Percentiles rank a stretch among this genome's conserved stretches.
These are phyloP conservation scores for Thysanoteuthis rhombus DNA, from an alignment of 2,888 invertebrate genomes.

Conservation along the genomic window DNA sequence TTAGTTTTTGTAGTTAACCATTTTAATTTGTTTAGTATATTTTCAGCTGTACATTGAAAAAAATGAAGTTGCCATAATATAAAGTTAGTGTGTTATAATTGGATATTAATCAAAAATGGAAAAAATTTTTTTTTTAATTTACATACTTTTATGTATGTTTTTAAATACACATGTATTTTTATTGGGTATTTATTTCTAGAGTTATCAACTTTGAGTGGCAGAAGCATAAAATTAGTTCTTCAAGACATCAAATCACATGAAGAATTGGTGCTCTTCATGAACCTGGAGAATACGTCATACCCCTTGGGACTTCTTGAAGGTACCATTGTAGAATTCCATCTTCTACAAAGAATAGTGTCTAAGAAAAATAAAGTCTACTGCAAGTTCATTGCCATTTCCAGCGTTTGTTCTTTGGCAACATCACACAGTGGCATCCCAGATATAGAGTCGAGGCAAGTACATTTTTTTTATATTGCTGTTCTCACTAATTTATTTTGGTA, in stretches of 20 bases:
- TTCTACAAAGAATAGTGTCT: conserved; percentile 45
- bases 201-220: conserved; percentile 36
- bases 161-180: neutral
- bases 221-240: conserved; percentile 37
- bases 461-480: neutral
- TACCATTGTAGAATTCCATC: conserved; percentile 39
- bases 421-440: neutral
- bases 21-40: too few species aligned
- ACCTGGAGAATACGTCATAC: conserved; percentile 40
- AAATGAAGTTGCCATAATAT: too few species aligned
- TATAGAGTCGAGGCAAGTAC: neutral
- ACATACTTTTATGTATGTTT: neutral
- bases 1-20: too few species aligned
- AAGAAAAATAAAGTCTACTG: conserved; percentile 46
- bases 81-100: too few species aligned
- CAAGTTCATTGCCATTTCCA: conserved; percentile 45
- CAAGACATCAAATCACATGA: conserved; percentile 30
- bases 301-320: conserved; percentile 48
- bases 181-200: conserved; percentile 31
- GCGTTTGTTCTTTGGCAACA: conserved; percentile 36
- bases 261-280: conserved; percentile 44
- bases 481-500: neutral
- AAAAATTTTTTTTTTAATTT: too few species aligned
- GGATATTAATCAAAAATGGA: too few species aligned
- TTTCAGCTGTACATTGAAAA: too few species aligned